A percentile compares a stretch with the other conserved stretches of the same genome.
phyloP scores from a whole-genome alignment of 2,113 vertebrate species.

The Alligator sinensis region DNA sequence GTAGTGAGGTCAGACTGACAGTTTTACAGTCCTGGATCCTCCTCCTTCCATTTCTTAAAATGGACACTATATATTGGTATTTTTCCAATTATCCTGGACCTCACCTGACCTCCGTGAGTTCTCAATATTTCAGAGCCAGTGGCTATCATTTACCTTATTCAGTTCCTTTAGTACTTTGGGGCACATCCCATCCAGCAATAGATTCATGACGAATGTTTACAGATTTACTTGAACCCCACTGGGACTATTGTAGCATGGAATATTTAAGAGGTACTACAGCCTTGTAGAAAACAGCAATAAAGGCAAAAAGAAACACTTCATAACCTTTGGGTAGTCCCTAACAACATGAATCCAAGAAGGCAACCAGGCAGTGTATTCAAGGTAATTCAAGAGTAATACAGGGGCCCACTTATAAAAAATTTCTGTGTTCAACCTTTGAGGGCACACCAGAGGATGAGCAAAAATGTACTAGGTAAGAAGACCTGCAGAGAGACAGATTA shows the following conservation, averaged over 20 bases:
- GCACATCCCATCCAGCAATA: neutral
- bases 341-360: neutral
- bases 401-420: neutral
- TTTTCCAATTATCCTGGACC: too few species aligned
- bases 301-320: neutral
- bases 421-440: neutral
- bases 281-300: neutral
- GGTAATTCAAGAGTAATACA: neutral
- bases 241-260: neutral
- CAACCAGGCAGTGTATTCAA: neutral
- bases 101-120: too few species aligned
- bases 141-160: too few species aligned
- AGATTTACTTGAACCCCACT: neutral
- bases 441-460: neutral
- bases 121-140: too few species aligned
- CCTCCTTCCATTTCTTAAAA: too few species aligned
- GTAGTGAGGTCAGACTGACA: too few species aligned
- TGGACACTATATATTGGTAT: too few species aligned
- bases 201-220: neutral
- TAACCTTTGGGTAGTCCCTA: neutral
- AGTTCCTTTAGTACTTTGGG: too few species aligned
- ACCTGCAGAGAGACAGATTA: neutral
- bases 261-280: neutral
- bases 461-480: accelerated
- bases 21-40: too few species aligned